phyloP scores from a whole-genome alignment of 2,888 invertebrate species.

The Athrips mouffetella region DNA sequence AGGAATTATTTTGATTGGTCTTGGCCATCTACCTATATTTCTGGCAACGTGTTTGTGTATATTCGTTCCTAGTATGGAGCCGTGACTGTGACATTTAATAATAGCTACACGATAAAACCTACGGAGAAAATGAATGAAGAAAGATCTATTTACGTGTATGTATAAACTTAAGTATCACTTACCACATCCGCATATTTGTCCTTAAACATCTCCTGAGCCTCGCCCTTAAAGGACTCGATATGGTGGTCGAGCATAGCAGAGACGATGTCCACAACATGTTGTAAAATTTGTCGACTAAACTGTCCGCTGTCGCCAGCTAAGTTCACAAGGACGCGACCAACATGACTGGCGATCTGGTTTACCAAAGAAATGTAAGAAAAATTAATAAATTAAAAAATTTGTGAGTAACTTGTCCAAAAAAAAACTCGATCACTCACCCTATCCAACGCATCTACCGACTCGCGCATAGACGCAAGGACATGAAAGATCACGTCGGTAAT shows the following conservation, averaged over 20 bases:
- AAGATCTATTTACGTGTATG: too few relatives aligned
- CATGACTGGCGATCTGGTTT: conserved; percentile 45
- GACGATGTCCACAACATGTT: conserved; percentile 80
- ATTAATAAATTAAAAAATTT: neutral
- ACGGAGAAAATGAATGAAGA: too few relatives aligned
- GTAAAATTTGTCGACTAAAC: conserved; percentile 71
- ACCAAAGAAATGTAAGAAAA: neutral
- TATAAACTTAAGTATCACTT: conserved; percentile 31
- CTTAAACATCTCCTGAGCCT: conserved; percentile 48
- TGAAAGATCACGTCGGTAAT: conserved; percentile 81
- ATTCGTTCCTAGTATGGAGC: too few relatives aligned
- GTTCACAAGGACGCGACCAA: conserved; percentile 68
- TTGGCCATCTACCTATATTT: too few relatives aligned
- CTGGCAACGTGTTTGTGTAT: too few relatives aligned
- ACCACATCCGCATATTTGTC: conserved; percentile 70
- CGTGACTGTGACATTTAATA: too few relatives aligned
- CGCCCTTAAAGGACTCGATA: conserved; percentile 35
- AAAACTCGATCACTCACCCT: conserved; percentile 58
- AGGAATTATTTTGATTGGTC: too few relatives aligned
- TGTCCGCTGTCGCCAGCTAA: conserved; percentile 79
- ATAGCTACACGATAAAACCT: too few relatives aligned
- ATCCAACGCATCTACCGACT: conserved; percentile 79
- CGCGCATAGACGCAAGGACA: conserved; percentile 80
- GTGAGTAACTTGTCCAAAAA: neutral
- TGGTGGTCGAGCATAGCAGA: conserved; percentile 46